phyloP scores from a whole-genome alignment of 2,113 vertebrate genomes.

The Malaclemys terrapin region DNA sequence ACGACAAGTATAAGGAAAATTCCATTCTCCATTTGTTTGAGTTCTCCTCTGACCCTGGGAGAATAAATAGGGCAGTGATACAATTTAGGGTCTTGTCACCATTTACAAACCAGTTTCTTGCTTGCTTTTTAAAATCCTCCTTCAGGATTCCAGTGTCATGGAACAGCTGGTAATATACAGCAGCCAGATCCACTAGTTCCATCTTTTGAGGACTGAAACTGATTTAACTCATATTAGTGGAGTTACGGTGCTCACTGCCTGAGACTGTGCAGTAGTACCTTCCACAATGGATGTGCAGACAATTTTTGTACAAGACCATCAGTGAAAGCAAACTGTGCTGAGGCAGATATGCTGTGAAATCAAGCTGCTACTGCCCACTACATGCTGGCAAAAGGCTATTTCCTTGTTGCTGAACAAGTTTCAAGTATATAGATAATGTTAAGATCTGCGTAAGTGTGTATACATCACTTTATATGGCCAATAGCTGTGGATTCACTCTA shows the following conservation, averaged over 20 bases:
- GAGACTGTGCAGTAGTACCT: not conserved
- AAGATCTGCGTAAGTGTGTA: not conserved
- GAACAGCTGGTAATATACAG: constrained; percentile 21
- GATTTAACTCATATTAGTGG: not conserved
- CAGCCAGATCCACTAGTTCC: constrained; percentile 11
- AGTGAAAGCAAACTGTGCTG: not conserved
- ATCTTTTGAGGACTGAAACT: constrained; percentile 17
- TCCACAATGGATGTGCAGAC: not conserved
- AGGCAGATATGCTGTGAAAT: not conserved
- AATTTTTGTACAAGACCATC: not conserved
- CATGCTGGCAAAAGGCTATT: not conserved
- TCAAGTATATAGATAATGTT: not conserved
- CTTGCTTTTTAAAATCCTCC: constrained; percentile 15
- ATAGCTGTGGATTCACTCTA: accelerated
- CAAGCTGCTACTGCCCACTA: not conserved
- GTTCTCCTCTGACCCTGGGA: not conserved
- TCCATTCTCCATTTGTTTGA: not conserved
- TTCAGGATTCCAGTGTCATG: not conserved
- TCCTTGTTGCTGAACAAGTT: not conserved
- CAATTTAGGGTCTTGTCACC: constrained; percentile 7
- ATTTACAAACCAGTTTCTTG: constrained; percentile 23
- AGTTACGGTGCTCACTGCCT: constrained; percentile 8
- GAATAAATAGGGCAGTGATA: not conserved
- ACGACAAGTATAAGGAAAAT: not conserved
- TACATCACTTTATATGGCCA: not conserved